Evolutionary conservation across 2,888 invertebrate genomes (phyloP).

Genomic region (Griposia aprilina): DNA sequence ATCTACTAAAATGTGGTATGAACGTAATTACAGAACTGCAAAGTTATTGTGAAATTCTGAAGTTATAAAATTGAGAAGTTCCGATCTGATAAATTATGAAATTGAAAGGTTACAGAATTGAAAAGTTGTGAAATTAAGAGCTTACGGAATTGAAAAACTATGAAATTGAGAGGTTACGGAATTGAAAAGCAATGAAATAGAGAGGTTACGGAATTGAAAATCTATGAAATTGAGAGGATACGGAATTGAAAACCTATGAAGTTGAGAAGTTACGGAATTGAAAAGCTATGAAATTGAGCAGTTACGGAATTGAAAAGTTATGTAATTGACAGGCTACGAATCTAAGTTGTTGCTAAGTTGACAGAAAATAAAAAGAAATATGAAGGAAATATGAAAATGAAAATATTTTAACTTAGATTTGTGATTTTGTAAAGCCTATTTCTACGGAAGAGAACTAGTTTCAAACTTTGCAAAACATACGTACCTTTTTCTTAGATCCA

Average conservation of each 20-base stretch:
- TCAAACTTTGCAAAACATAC: neutral
- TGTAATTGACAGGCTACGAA: neutral
- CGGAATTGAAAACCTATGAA: too few relatives aligned
- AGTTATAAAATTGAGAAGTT: neutral
- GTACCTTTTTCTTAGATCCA: conserved; percentile 98
- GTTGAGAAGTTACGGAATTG: neutral
- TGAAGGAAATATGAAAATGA: neutral
- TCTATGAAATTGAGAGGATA: too few relatives aligned
- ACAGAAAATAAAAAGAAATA: neutral
- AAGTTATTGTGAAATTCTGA: too few relatives aligned
- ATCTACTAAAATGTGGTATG: too few relatives aligned
- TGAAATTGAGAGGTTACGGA: too few relatives aligned
- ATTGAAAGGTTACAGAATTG: neutral
- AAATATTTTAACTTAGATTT: neutral
- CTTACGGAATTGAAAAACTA: too few relatives aligned
- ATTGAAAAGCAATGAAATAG: too few relatives aligned
- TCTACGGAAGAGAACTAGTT: neutral
- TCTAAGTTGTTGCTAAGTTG: neutral
- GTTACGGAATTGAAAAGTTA: neutral
- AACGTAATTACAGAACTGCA: neutral
- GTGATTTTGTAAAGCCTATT: neutral
- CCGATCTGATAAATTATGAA: too few relatives aligned
- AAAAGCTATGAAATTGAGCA: neutral
- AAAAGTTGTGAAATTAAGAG: too few relatives aligned
- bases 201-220: too few relatives aligned